Evolutionary conservation across 2,113 vertebrate genomes (phyloP).

Genomic region (Turdus rufiventris): DNA sequence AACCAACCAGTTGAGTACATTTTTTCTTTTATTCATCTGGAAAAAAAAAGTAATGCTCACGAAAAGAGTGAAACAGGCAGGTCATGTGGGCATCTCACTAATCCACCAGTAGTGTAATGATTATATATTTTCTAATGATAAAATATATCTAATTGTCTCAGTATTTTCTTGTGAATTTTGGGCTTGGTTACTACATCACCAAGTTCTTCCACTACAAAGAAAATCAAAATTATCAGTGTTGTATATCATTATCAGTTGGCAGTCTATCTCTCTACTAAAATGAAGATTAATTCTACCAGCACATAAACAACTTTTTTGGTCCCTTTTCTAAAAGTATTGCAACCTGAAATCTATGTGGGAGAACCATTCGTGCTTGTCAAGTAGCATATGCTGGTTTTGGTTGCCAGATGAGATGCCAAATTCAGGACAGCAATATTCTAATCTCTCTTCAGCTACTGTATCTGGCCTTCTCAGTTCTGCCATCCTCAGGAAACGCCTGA

Average conservation of each 20-base stretch:
- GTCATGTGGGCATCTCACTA: not conserved
- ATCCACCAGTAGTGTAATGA: not conserved
- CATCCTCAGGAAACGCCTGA: not conserved
- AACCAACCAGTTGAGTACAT: not conserved
- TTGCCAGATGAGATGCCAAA: not conserved
- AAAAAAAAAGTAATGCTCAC: not conserved
- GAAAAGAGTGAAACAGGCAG: not conserved
- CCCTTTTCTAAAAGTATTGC: not conserved
- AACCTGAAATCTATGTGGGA: not conserved
- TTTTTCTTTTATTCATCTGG: accelerated
- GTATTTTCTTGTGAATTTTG: not conserved
- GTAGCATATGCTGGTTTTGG: not conserved
- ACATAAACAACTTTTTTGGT: not conserved
- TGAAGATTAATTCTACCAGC: not conserved
- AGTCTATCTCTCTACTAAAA: not conserved
- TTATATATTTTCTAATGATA: not conserved
- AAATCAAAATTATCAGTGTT: not conserved
- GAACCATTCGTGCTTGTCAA: not conserved
- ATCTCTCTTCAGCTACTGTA: not conserved
- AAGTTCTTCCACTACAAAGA: not conserved
- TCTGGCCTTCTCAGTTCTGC: not conserved
- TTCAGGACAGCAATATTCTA: not conserved
- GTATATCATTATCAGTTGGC: not conserved
- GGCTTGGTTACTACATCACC: not conserved
- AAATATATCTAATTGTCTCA: not conserved